phyloP scores from a whole-genome alignment of 1,140 invertebrate species.

The Magallana angulata region DNA sequence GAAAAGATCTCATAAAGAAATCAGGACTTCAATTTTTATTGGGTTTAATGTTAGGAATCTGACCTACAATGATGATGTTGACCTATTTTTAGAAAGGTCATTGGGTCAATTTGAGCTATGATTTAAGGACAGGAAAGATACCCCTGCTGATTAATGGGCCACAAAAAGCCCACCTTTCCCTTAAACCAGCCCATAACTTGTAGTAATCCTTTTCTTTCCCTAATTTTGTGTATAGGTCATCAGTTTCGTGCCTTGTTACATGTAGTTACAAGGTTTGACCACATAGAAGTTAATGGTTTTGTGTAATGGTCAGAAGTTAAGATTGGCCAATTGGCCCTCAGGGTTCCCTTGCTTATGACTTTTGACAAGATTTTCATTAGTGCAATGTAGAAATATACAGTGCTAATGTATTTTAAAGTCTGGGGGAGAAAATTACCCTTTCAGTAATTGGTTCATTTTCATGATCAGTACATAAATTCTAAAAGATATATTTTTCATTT shows the following conservation, averaged over 20 bases:
- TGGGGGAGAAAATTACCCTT: no score
- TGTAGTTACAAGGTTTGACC: background rate
- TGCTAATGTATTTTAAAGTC: no score
- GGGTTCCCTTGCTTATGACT: background rate
- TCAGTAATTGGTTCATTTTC: no score
- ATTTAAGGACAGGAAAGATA: background rate
- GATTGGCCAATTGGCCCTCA: background rate
- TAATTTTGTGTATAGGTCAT: slow-evolving; percentile 3
- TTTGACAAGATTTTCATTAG: no score
- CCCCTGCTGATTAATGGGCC: background rate
- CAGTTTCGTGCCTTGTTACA: slow-evolving; percentile 12
- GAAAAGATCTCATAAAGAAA: background rate
- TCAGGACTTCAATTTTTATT: background rate
- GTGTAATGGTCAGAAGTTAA: background rate
- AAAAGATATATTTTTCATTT: background rate
- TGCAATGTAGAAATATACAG: no score
- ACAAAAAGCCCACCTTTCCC: background rate
- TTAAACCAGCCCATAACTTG: background rate
- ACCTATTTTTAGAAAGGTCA: background rate
- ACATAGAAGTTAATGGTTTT: background rate
- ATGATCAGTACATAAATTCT: no score
- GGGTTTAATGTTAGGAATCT: background rate
- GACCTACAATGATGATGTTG: background rate
- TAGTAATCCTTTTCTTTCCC: background rate
- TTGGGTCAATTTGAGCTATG: background rate